Evolutionary conservation across 2,113 vertebrate species (phyloP), one percentile per base, ranked within the genome.

Genomic region (Heterotis niloticus): DNA sequence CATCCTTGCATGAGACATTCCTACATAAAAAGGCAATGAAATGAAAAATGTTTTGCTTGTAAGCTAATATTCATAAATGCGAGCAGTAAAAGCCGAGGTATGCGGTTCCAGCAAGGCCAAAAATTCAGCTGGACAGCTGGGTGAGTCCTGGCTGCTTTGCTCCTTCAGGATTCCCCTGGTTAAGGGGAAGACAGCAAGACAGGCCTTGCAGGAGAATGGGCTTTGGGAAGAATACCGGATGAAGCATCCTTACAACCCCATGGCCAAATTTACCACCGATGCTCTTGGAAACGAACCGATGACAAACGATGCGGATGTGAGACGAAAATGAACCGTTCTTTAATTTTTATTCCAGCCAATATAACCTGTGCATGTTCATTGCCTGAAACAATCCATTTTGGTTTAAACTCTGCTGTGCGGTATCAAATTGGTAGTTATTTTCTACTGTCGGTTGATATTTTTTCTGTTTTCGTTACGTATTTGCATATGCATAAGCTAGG

Each of bases 151-250:
- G 57, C 57, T 23, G 56, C 34, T 23, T 0, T 66, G 9, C 76
- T 51, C 44, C 17, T 26, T 13, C 80, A 95, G 93, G 80, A 20
- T 95, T 29, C 89, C 91, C 17, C 82, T 95, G 80, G 81, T 90
- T 60, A 94, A 90, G 84, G 92, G 90, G 12, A 93, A 91, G 83
- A 88, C 89, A 0, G 79, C 90, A 66, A 84, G 92, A 23, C 64
- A 90, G 10, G 10, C 23, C 20, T 87, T 95, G 77, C 78, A 83
- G 82, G 91, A 94, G 83, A 83, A 71, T 1, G 89, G 90, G 3
- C 51, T 91, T 5, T 90, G 94, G 90, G 84, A 89, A 0, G 44
- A 88, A 56, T 86, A 67, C 85, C 86, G 87, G 80, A 77, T n/a
- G 72, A 14, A 9, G 18, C 0, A 80, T 71, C 85, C 87, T 14